Evolutionary conservation across 35 echinoderm and acorn worm species (phyloP).

Genomic region (Patiria miniata): DNA sequence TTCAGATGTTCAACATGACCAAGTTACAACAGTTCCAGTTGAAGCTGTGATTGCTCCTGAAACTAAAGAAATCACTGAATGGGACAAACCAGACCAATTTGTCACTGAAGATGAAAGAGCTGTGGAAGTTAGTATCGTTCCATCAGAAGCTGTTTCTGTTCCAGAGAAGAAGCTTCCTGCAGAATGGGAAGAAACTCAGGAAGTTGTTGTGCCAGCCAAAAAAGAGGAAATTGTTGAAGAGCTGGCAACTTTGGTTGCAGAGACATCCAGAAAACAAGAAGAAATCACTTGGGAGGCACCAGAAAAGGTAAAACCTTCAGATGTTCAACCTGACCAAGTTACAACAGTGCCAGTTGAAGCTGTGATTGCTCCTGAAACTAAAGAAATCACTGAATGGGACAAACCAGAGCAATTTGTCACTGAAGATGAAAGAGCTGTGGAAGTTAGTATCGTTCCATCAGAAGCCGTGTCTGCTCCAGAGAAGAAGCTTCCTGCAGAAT

Average conservation of each 20-base stretch:
- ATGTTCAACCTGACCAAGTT: slow-evolving; percentile 10
- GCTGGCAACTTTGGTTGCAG: not conserved
- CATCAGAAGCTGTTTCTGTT: not conserved
- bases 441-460: not conserved
- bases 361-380: slow-evolving; percentile 34
- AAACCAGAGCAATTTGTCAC: slow-evolving; percentile 24
- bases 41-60: slow-evolving; percentile 44
- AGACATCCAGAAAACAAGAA: slow-evolving; percentile 30
- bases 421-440: not conserved
- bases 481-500: not conserved
- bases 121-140: slow-evolving; percentile 8
- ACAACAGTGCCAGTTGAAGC: slow-evolving; percentile 28
- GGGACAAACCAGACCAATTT: slow-evolving; percentile 41
- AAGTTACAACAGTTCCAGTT: slow-evolving; percentile 24
- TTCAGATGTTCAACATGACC: not conserved
- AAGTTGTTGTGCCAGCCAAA: not conserved
- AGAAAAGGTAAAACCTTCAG: slow-evolving; percentile 22
- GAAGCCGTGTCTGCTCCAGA: not conserved
- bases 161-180: slow-evolving; percentile 11
- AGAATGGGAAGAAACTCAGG: not conserved
- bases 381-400: slow-evolving; percentile 25
- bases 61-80: slow-evolving; percentile 1
- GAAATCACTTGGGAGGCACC: not conserved
- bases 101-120: not conserved
- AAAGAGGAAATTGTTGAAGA: slow-evolving; percentile 32